Evolutionary conservation across 2,113 vertebrate species (phyloP).

Genomic region (Hydropotes inermis): DNA sequence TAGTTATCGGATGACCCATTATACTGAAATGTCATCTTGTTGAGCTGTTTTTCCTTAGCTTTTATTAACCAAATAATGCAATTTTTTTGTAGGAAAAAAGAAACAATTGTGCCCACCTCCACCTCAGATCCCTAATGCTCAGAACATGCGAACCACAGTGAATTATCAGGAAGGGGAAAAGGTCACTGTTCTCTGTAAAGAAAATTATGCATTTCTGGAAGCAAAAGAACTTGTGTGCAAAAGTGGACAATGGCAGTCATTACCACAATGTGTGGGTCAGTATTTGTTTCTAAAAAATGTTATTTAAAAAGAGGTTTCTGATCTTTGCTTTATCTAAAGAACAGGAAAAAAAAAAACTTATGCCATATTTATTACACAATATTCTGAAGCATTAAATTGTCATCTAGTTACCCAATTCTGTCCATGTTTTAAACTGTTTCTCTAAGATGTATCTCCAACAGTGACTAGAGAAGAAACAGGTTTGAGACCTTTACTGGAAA

Average conservation of each 20-base stretch:
- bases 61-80: not conserved
- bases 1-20: not conserved
- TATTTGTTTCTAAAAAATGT: not conserved
- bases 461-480: not conserved
- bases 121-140: constrained; percentile 66
- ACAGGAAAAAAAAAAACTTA: not conserved
- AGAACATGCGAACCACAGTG: constrained; percentile 4
- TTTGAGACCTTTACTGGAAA: not conserved
- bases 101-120: constrained; percentile 63
- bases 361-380: not conserved
- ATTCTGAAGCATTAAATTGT: not conserved
- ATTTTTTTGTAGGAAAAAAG: constrained; percentile 12
- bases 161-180: constrained; percentile 63
- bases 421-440: not conserved
- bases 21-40: not conserved
- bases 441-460: not conserved
- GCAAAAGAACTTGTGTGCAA: constrained; percentile 61
- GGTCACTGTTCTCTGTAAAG: constrained; percentile 49
- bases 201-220: constrained; percentile 42
- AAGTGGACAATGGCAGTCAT: constrained; percentile 73
- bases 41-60: not conserved
- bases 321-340: not conserved
- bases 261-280: constrained; percentile 78
- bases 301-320: not conserved
- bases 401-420: not conserved